Base-by-base conservation (phyloP, 2,113 vertebrate genomes). In the Otocyon megalotis region DNA sequence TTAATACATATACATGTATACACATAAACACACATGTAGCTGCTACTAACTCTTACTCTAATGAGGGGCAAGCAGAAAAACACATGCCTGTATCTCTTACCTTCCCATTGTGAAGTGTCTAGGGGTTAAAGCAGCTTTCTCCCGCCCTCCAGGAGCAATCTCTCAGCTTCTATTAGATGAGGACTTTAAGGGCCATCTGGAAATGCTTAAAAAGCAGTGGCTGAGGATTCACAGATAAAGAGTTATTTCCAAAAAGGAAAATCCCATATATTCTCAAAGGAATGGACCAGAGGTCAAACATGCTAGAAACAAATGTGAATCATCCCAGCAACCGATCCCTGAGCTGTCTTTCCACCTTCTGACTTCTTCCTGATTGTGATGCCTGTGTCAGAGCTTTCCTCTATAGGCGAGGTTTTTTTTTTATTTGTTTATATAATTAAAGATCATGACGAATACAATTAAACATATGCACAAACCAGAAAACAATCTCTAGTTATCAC, bases 161-260 rank as follows among this genome's bases (percentile, higher is more conserved):
- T 62, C 67, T 94, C 65, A 81, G 32, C 30, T 84, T 71, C 82
- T 48, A 79, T 53, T 67, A 50, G 24, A 93, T 28, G 32, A 96
- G 48, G 48, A 93, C 83, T 89, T 72, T 30, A 60, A 92, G 56
- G 79, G 50, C 67, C 90, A 97, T 76, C 94, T 97, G 93, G 80
- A 95, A 94, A 96, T 84, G 56, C 83, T 97, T 93, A 91, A 94
- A 63, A 83, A 96, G 20, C 32, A 88, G 76, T 80, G 76, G 58
- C 92, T 48, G 9, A 90, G 82, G 37, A 93, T 77, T 95, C 83
- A 90, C 22, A 86, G 62, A 62, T 83, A 79, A 79, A 93, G 53
- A 92, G 48, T 67, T 79, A 24, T 87, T 94, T 94, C 74, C 80
- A 90, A 94, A 94, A 93, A 97, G 48, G 62, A 95, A 96, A 96